These are phyloP conservation scores for Numida meleagris DNA, from an alignment of 2,113 vertebrate species.

Conservation along the genomic window DNA sequence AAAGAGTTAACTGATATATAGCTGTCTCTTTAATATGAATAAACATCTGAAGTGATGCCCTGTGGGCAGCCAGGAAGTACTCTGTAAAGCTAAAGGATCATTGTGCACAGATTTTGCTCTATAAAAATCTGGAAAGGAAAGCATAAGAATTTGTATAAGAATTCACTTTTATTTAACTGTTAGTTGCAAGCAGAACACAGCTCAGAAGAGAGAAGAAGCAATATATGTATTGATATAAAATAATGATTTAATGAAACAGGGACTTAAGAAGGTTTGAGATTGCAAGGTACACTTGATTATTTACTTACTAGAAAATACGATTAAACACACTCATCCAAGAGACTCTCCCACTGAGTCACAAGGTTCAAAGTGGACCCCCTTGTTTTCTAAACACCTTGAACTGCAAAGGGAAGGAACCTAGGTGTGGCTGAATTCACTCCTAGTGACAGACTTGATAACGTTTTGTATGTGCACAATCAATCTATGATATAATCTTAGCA, in stretches of 20 bases:
- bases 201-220: background rate
- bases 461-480: background rate
- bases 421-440: background rate
- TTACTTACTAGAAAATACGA: background rate
- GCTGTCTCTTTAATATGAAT: background rate
- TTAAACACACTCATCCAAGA: too few relatives aligned
- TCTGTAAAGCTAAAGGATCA: background rate
- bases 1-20: background rate
- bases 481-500: background rate
- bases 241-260: background rate
- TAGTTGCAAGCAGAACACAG: background rate
- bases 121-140: conserved; percentile 8
- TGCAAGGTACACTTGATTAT: background rate
- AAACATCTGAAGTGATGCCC: conserved; percentile 15
- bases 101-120: background rate
- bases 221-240: background rate
- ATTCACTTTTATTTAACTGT: conserved; percentile 23
- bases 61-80: background rate
- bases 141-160: background rate
- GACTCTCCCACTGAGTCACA: background rate
- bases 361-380: background rate
- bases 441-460: background rate
- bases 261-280: background rate
- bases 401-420: background rate
- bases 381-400: background rate